A percentile compares a stretch with the other conserved stretches of the same genome.
phyloP scores from a whole-genome alignment of 2,113 vertebrate species.

The Gymnobelideus leadbeateri region DNA sequence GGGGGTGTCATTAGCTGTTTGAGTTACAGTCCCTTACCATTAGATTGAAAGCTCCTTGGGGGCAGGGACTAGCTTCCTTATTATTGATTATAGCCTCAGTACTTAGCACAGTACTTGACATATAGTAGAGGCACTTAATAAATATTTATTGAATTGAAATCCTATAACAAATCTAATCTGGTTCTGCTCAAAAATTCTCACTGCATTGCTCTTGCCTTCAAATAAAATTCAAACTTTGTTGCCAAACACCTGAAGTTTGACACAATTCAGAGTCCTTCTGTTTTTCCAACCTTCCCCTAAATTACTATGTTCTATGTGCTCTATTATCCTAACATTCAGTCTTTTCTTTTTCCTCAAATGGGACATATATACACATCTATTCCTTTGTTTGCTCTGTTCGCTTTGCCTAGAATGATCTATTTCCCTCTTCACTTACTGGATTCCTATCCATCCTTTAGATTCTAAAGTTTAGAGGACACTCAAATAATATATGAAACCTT shows the following conservation, averaged over 20 bases:
- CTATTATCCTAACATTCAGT: neutral
- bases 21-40: slow-evolving; percentile 14
- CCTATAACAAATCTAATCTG: neutral
- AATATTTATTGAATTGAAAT: neutral
- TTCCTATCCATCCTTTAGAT: neutral
- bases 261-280: neutral
- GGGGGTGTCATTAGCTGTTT: slow-evolving; percentile 57
- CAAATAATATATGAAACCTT: neutral
- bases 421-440: neutral
- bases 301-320: neutral
- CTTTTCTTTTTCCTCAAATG: neutral
- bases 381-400: neutral
- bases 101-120: neutral
- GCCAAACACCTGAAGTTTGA: neutral
- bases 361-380: neutral
- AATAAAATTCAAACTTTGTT: neutral
- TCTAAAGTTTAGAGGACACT: neutral
- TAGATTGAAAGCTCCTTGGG: neutral
- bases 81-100: neutral
- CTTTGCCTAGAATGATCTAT: neutral
- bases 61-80: neutral
- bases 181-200: neutral
- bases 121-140: neutral
- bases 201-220: neutral
- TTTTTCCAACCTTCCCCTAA: neutral